Percentiles rank a stretch among this genome's conserved stretches.
phyloP scores from a whole-genome alignment of 2,888 invertebrate genomes.

The Agrotis segetum region DNA sequence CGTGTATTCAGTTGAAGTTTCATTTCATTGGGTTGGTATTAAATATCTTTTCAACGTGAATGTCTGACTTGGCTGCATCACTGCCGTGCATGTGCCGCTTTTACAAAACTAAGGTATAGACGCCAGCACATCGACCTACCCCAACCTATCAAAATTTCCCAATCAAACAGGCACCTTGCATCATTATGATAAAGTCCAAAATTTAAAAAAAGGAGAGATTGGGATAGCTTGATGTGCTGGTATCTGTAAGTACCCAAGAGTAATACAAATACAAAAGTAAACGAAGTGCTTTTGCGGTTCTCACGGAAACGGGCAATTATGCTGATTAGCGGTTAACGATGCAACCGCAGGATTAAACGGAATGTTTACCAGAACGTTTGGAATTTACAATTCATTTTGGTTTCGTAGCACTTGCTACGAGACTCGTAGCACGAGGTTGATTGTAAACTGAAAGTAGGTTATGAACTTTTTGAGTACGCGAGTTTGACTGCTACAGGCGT shows the following conservation, averaged over 20 bases:
- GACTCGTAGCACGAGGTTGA: constrained; percentile 16
- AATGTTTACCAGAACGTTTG: constrained; percentile 3
- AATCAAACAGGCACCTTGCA: too few species aligned
- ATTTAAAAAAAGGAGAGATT: too few species aligned
- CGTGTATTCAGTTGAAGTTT: not conserved
- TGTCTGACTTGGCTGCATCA: too few species aligned
- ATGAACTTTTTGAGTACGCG: not conserved
- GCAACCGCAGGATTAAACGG: constrained; percentile 40
- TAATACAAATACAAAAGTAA: constrained; percentile 9
- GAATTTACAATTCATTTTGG: constrained; percentile 23
- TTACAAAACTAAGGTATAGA: not conserved
- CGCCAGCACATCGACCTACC: too few species aligned
- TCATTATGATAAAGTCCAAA: too few species aligned
- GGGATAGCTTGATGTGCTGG: too few species aligned
- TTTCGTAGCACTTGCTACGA: constrained; percentile 41
- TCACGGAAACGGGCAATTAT: constrained; percentile 49
- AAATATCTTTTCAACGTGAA: not conserved
- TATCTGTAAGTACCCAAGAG: not conserved
- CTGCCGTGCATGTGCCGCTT: not conserved
- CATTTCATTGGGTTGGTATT: not conserved
- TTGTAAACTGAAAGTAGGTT: not conserved
- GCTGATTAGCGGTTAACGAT: constrained; percentile 34
- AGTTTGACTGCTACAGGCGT: not conserved
- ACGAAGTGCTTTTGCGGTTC: constrained; percentile 15
- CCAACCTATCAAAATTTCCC: too few species aligned